A percentile compares a stretch with the other conserved stretches of the same genome.
phyloP scores from a whole-genome alignment of 2,888 invertebrate species.

The Terebella lapidaria region DNA sequence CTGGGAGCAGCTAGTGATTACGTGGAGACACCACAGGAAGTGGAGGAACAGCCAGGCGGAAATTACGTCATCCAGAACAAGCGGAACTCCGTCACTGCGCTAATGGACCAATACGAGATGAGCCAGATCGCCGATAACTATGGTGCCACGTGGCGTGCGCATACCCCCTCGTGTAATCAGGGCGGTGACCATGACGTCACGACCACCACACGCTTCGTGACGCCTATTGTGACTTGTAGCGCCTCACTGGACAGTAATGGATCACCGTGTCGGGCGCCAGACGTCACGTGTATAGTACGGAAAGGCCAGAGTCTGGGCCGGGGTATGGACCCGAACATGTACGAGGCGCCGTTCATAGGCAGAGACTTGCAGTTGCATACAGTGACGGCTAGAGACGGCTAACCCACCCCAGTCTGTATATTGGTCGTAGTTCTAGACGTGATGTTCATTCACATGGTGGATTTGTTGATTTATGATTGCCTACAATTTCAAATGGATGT shows the following conservation, averaged over 20 bases:
- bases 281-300: background rate
- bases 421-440: too few relatives aligned
- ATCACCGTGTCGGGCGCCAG: background rate
- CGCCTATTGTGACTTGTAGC: background rate
- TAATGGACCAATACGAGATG: slow-evolving; percentile 4
- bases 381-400: background rate
- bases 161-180: background rate
- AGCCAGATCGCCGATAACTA: background rate
- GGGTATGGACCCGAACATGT: background rate
- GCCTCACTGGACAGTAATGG: background rate
- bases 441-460: too few relatives aligned
- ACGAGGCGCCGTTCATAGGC: background rate
- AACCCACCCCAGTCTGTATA: too few relatives aligned
- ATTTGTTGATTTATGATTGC: too few relatives aligned
- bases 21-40: slow-evolving; percentile 1
- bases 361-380: background rate
- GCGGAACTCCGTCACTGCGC: slow-evolving; percentile 1
- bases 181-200: too few relatives aligned
- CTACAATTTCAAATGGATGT: too few relatives aligned
- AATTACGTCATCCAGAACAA: slow-evolving; percentile 4
- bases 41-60: background rate
- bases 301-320: background rate
- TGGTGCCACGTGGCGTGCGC: slow-evolving; percentile 3
- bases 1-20: background rate
- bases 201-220: background rate